phyloP scores from a whole-genome alignment of 2,888 invertebrate species.

The Alviniconcha strummeri region DNA sequence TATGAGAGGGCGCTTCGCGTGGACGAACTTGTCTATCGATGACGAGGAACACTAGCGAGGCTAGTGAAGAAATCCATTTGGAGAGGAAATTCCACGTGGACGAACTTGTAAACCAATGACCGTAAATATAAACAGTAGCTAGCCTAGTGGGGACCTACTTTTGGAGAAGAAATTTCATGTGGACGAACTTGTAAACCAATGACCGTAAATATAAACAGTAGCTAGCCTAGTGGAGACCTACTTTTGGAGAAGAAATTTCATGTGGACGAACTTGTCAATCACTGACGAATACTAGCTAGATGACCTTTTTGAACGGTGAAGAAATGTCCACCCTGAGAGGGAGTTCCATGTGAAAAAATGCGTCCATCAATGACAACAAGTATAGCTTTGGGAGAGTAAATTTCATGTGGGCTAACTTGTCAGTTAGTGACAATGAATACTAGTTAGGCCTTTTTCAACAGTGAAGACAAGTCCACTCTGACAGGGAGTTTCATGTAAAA shows the following conservation, averaged over 20 bases:
- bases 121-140: constrained; percentile 8
- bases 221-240: too few species aligned
- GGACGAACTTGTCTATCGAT: constrained; percentile 35
- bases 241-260: too few species aligned
- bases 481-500: too few species aligned
- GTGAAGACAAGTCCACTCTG: too few species aligned
- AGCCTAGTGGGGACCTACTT: constrained; percentile 28
- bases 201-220: constrained; percentile 26
- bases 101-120: constrained; percentile 40
- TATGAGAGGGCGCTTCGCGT: not conserved
- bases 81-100: constrained; percentile 46
- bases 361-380: too few species aligned
- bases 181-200: constrained; percentile 40
- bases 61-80: constrained; percentile 33
- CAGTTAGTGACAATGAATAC: not conserved
- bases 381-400: not conserved
- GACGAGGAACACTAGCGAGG: constrained; percentile 27
- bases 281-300: too few species aligned
- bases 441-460: too few species aligned
- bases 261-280: too few species aligned
- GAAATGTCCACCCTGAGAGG: not conserved
- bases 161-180: constrained; percentile 44
- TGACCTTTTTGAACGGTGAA: not conserved
- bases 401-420: not conserved
- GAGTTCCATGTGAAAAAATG: not conserved